phyloP scores from a whole-genome alignment of 2,113 vertebrate species.

The Daphoenositta chrysoptera region DNA sequence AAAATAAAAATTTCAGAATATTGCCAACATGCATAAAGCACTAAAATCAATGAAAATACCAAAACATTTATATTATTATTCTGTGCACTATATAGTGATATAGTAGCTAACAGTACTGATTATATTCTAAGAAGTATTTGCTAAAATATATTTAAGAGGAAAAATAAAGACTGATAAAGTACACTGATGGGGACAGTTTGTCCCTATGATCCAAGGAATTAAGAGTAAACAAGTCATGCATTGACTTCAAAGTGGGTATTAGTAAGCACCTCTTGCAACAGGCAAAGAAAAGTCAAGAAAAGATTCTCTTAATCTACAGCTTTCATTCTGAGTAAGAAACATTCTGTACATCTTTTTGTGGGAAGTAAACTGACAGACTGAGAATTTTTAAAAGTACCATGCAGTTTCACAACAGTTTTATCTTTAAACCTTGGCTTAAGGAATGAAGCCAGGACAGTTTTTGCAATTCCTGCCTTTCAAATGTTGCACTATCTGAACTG shows the following conservation, averaged over 20 bases:
- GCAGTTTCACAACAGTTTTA: neutral
- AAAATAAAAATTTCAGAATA: neutral
- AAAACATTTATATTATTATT: neutral
- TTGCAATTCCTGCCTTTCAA: neutral
- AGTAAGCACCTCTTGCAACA: neutral
- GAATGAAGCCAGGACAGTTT: neutral
- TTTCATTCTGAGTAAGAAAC: neutral
- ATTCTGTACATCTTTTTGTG: neutral
- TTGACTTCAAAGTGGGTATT: neutral
- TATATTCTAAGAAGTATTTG: neutral
- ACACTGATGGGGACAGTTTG: neutral
- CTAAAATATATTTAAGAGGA: neutral
- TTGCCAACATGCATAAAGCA: neutral
- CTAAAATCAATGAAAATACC: neutral
- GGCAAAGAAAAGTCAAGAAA: neutral
- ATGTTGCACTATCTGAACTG: neutral
- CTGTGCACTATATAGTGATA: neutral
- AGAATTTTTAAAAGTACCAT: neutral
- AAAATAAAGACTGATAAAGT: neutral
- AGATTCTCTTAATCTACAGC: neutral
- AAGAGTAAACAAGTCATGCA: neutral
- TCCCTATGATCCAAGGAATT: neutral
- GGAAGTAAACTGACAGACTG: neutral
- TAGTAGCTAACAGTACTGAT: neutral
- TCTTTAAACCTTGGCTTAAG: neutral